Evolutionary conservation across 92 coral and sea anemone species (phyloP), one percentile per base, ranked within the genome.

Genomic region (Umimayanthus kanabou): DNA sequence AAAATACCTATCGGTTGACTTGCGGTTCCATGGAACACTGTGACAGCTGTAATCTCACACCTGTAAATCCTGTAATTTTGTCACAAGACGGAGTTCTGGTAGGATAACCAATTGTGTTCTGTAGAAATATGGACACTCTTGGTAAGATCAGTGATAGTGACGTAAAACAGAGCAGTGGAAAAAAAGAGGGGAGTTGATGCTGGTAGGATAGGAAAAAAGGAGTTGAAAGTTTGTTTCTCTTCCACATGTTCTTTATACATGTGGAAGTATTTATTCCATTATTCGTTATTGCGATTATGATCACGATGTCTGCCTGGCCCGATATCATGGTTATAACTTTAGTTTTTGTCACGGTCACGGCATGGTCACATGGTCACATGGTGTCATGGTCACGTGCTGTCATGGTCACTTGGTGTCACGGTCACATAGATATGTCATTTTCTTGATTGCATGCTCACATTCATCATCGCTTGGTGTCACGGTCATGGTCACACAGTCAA

Each of bases 41-140:
- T 80, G 85, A 80, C 85, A 80, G 71, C 39, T 37, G 85, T 58
- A 80, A 22, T 61, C 73, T 65, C 85, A n/a, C 73, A 58, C 49
- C 6, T 29, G 45, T 40, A 57, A 22, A 3, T 3, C 47, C 13
- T 50, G 43, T 40, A 57, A 23, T 30, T 3, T 4, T 13, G 50
- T 3, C 25, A 61, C 26, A 61, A 61, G 22, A 72, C 40, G 16
- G 20, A 72, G 76, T 72, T 18, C 3, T 10, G 23, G 79, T 26
- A 16, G 8, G 14, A 18, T 72, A 28, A 23, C 26, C 33, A n/a
- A 14, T 69, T 13, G 30, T 72, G 29, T 40, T 29, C 40, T 28
- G 6, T 29, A 11, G 40, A 29, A 28, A 70, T 29, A 13, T 8
- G 39, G 20, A 57, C 66, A 57, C 66, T 57, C 1, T 57, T 57